Evolutionary conservation across 2,113 vertebrate species (phyloP).

Genomic region (Chitala chitala): DNA sequence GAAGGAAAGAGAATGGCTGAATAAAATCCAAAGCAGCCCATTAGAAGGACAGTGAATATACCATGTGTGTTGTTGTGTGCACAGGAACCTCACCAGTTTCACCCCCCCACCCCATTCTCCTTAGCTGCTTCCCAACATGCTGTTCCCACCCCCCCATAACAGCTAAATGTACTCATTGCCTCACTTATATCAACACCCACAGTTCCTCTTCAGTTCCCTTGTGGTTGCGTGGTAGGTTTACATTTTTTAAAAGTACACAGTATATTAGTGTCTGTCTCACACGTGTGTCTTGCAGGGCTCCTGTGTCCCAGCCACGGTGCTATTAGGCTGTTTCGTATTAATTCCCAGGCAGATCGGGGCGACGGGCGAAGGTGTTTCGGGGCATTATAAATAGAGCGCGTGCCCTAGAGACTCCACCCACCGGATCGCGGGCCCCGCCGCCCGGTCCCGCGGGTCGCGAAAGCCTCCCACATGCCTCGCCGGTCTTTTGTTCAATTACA

Average conservation of each 20-base stretch:
- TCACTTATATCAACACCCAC: not conserved
- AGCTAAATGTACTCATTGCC: not conserved
- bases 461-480: constrained; percentile 89
- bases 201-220: not conserved
- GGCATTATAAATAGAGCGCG: constrained; percentile 95
- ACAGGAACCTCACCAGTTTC: constrained; percentile 51
- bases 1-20: constrained; percentile 41
- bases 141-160: not conserved
- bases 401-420: constrained; percentile 90
- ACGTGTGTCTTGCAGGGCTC: not conserved
- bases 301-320: constrained; percentile 23
- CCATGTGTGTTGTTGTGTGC: constrained; percentile 75
- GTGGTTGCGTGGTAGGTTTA: not conserved
- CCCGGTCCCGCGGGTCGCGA: constrained; percentile 82
- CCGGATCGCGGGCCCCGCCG: constrained; percentile 82
- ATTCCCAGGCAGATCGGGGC: constrained; percentile 91
- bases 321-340: constrained; percentile 83
- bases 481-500: constrained; percentile 99
- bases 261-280: not conserved
- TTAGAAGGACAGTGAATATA: constrained; percentile 92
- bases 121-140: constrained; percentile 21
- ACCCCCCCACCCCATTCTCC: constrained; percentile 41
- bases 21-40: constrained; percentile 80
- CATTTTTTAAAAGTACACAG: not conserved
- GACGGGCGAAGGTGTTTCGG: constrained; percentile 75